A percentile compares a stretch with the other conserved stretches of the same genome.
phyloP scores from a whole-genome alignment of 1,140 invertebrate species.

The Frieseomelitta varia region DNA sequence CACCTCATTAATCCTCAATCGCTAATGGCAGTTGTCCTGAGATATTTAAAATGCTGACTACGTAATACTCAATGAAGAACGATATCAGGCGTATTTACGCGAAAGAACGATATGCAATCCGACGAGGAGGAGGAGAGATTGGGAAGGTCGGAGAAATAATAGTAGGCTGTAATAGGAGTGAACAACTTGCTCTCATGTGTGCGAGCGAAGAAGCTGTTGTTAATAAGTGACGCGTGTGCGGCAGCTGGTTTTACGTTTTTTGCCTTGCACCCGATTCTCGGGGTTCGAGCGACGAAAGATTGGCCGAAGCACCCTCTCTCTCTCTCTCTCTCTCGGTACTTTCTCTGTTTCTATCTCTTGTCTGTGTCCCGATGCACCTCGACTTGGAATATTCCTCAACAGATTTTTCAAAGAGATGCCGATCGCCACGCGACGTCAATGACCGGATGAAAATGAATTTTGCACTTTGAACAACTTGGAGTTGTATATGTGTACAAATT shows the following conservation, averaged over 20 bases:
- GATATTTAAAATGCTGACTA: not conserved
- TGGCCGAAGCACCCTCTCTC: slow-evolving; percentile 46
- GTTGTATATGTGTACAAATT: too few species aligned
- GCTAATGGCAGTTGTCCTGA: not conserved
- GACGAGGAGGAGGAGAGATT: too few species aligned
- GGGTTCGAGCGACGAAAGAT: slow-evolving; percentile 70
- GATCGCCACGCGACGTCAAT: not conserved
- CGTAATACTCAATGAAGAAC: not conserved
- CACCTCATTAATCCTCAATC: not conserved
- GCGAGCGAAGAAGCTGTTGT: slow-evolving; percentile 71
- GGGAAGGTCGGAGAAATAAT: slow-evolving; percentile 54
- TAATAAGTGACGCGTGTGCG: slow-evolving; percentile 77
- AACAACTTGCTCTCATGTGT: slow-evolving; percentile 62
- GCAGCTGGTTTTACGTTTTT: slow-evolving; percentile 77
- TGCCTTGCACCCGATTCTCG: slow-evolving; percentile 65
- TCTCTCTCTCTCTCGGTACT: slow-evolving; percentile 9
- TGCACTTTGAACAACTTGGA: not conserved
- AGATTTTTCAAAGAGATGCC: slow-evolving; percentile 13
- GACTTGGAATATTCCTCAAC: slow-evolving; percentile 21
- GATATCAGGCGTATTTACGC: slow-evolving; percentile 2
- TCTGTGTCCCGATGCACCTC: not conserved
- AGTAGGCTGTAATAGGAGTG: slow-evolving; percentile 60
- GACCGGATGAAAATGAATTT: not conserved
- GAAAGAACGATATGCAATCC: not conserved
- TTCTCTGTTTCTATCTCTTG: slow-evolving; percentile 26